These are phyloP conservation scores for Oophaga sylvatica DNA, from an alignment of 2,797 vertebrate genomes.

Conservation along the genomic window DNA sequence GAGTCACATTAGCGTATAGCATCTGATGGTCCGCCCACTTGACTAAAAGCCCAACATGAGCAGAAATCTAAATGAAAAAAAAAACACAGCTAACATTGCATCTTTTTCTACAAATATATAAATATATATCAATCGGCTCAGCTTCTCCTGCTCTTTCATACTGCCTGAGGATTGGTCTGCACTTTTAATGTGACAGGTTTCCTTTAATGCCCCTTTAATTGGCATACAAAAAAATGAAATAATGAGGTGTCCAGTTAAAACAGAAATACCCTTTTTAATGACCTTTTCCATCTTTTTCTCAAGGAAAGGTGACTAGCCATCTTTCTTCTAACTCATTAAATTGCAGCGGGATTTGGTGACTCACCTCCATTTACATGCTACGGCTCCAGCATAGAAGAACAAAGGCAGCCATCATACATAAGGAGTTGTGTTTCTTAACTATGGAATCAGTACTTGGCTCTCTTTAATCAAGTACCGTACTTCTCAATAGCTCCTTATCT, in stretches of 20 bases:
- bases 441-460: neutral
- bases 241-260: conserved; percentile 15
- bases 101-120: too few relatives aligned
- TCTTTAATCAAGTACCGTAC: neutral
- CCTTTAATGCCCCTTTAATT: neutral
- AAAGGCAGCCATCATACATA: neutral
- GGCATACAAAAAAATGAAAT: neutral
- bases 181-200: too few relatives aligned
- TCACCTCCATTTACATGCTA: neutral
- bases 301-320: neutral
- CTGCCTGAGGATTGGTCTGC: too few relatives aligned
- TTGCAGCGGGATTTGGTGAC: neutral
- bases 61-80: too few relatives aligned
- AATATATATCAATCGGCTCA: too few relatives aligned
- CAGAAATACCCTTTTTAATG: neutral
- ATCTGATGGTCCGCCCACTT: too few relatives aligned
- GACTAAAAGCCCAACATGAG: too few relatives aligned
- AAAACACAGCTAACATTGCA: too few relatives aligned
- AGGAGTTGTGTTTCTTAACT: neutral
- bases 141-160: too few relatives aligned
- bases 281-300: neutral
- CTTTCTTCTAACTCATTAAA: conserved; percentile 6
- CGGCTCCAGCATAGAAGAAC: neutral
- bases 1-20: too few relatives aligned
- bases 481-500: neutral